Evolutionary conservation across 2,888 invertebrate species (phyloP).

Genomic region (Perizoma affinitatum): DNA sequence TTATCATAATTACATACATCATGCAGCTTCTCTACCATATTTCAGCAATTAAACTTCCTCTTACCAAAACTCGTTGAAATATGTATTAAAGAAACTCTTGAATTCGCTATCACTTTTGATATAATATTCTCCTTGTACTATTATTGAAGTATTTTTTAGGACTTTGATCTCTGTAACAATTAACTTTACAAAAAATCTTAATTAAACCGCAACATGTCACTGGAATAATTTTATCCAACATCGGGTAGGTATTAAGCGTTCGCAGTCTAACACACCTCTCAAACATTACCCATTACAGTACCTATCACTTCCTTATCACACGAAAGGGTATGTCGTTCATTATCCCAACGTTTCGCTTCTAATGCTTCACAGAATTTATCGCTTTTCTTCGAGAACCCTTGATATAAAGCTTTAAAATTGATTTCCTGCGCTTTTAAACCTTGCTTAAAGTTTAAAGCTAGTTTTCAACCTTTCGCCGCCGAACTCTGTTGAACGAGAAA

Average conservation of each 20-base stretch:
- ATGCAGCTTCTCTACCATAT: conserved; percentile 7
- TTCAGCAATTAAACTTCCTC: conserved; percentile 26
- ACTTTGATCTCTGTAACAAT: not conserved
- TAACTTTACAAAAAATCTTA: not conserved
- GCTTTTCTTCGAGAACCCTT: conserved; percentile 38
- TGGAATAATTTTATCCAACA: too few species aligned
- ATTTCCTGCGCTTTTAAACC: conserved; percentile 29
- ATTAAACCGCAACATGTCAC: too few species aligned
- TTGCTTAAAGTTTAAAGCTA: conserved; percentile 30
- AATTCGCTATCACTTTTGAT: conserved; percentile 36
- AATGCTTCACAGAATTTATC: conserved; percentile 46
- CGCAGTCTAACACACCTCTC: too few species aligned
- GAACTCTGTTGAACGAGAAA: conserved; percentile 12
- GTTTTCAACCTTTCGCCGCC: conserved; percentile 7
- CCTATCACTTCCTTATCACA: conserved; percentile 23
- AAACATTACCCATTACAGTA: not conserved
- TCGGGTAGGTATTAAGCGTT: too few species aligned
- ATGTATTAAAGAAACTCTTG: conserved; percentile 39
- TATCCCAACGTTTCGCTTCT: conserved; percentile 36
- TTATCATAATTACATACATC: conserved; percentile 3
- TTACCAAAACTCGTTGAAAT: conserved; percentile 38
- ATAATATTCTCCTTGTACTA: conserved; percentile 31
- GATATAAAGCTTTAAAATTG: conserved; percentile 41
- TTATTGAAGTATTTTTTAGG: conserved; percentile 27
- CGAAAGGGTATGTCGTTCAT: conserved; percentile 38